Evolutionary conservation across 2,888 invertebrate genomes (phyloP), one percentile per base, ranked within the genome.

Genomic region (Macropis europaea): DNA sequence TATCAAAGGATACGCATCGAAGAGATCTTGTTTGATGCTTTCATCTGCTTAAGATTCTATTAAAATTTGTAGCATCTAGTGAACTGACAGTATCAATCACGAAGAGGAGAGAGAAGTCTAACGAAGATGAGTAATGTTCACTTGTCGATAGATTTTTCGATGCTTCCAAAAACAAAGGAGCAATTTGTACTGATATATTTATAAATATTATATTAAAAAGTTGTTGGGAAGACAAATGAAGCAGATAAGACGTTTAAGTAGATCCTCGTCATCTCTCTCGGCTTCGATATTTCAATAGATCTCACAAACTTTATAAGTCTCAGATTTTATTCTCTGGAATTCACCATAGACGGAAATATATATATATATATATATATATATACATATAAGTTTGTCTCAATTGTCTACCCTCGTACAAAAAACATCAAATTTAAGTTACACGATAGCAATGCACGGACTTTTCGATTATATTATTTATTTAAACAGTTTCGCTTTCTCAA

Each of bases 51-150:
- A 56, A 42, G 42, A 24, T 11, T 43, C 0, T 38, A 15, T 3
- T 17, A 32, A 53, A 11, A 34, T 52, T 53, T 71, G 71, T 47
- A 63, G 57, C 45, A 63, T 71, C 63, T 47, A 72, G 19, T 47
- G 50, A 62, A 60, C 15, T 6, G 2, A 26, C 11, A n/a, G 15
- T 11, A 47, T 13, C 3, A 52, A 7, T 19, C 17, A 13, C 2
- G 1, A 17, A 5, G 17, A 17, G 11, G 38, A 52, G 32, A 22
- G 22, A 34, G 11, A 47, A n/a, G 19, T 3, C 11, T 17, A 34
- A 32, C 28, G 26, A 26, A n/a, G n/a, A n/a, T n/a, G n/a, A n/a
- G n/a, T n/a, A n/a, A n/a, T n/a, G n/a, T 13, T 24, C 30, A 0
- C 1, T 45, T 34, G 2, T 26, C 2, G 34, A 26, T 15, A 34